phyloP scores from a whole-genome alignment of 2,797 vertebrate species.

The Anguilla pacifica region DNA sequence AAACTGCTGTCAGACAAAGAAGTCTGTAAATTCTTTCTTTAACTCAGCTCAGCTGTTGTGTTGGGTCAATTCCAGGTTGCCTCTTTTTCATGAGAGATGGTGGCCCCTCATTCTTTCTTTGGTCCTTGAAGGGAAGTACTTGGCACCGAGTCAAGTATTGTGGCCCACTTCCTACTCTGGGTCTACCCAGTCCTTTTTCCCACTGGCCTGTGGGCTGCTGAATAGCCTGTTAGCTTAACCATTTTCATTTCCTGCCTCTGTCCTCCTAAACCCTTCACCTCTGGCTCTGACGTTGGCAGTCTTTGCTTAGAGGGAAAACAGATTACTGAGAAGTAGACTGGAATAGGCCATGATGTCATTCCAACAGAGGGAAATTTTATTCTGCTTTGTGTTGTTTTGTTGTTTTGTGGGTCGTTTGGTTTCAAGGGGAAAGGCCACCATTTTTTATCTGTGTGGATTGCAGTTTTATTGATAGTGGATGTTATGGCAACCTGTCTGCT shows the following conservation, averaged over 20 bases:
- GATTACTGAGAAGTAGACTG: background rate
- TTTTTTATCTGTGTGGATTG: background rate
- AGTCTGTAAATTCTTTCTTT: background rate
- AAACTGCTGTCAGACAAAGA: background rate
- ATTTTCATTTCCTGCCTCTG: background rate
- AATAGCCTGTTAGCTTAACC: background rate
- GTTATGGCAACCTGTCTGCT: background rate
- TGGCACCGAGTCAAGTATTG: background rate
- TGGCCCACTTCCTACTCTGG: background rate
- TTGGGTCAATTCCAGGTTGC: background rate
- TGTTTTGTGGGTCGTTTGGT: background rate
- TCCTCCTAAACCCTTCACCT: background rate
- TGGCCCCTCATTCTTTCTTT: background rate
- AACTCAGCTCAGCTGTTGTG: background rate
- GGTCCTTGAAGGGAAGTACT: background rate
- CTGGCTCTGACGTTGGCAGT: background rate
- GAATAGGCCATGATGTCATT: background rate
- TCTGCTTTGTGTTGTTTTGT: background rate
- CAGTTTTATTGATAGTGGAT: background rate
- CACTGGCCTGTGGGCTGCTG: background rate
- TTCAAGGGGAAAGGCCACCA: background rate
- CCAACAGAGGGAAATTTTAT: background rate
- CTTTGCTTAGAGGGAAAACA: background rate
- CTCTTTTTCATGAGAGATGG: background rate
- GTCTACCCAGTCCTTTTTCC: background rate